phyloP scores from a whole-genome alignment of 1,140 invertebrate genomes.

The Drosophila setifemur region DNA sequence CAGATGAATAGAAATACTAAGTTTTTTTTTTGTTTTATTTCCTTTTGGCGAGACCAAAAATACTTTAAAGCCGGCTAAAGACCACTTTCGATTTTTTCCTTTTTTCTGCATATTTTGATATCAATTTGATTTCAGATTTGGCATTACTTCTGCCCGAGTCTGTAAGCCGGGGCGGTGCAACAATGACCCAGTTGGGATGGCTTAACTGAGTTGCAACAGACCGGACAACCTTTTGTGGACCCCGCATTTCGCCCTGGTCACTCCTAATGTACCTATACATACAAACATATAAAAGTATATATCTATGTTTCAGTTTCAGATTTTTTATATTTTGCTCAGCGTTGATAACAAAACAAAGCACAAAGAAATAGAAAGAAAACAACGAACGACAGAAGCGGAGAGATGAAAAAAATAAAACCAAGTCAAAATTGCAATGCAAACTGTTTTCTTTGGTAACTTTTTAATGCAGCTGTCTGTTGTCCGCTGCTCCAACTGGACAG shows the following conservation, averaged over 20 bases:
- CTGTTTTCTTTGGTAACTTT: constrained; percentile 77
- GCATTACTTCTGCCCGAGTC: constrained; percentile 35
- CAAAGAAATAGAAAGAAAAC: constrained; percentile 33
- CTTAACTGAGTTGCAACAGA: constrained; percentile 50
- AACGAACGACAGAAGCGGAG: constrained; percentile 9
- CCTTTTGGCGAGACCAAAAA: no score
- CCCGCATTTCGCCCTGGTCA: constrained; percentile 39
- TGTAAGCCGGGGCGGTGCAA: constrained; percentile 33
- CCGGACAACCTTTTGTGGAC: constrained; percentile 54
- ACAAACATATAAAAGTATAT: constrained; percentile 35
- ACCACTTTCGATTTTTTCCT: constrained; percentile 28
- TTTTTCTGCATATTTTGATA: constrained; percentile 11
- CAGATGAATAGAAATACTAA: no score
- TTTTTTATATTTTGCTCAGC: constrained; percentile 17
- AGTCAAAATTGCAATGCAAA: constrained; percentile 73
- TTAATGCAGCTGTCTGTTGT: constrained; percentile 63
- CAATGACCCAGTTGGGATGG: constrained; percentile 43
- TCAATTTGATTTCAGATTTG: constrained; percentile 36
- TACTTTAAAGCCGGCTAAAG: background rate
- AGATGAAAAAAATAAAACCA: constrained; percentile 55
- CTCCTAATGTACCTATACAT: constrained; percentile 46
- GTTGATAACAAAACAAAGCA: constrained; percentile 72
- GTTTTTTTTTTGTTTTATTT: background rate
- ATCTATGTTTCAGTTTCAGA: constrained; percentile 28
- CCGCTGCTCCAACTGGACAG: constrained; percentile 41